Evolutionary conservation across 2,888 invertebrate species (phyloP).

Genomic region (Mycogona germanica): DNA sequence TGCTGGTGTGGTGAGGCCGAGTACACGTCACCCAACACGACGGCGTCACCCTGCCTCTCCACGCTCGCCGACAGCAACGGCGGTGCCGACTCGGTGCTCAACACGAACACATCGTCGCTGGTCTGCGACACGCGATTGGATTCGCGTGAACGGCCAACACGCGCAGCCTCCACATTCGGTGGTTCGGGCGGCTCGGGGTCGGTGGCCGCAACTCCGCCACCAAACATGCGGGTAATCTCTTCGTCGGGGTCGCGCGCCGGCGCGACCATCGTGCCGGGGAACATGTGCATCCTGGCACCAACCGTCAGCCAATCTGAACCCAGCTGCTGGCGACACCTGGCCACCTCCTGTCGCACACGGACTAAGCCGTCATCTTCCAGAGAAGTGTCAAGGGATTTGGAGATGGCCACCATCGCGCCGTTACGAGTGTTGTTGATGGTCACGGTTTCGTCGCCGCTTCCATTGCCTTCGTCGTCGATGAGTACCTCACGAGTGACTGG

Average conservation of each 20-base stretch:
- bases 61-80: neutral
- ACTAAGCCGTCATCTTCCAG: neutral
- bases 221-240: no score
- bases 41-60: neutral
- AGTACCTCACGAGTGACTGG: constrained; percentile 2
- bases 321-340: constrained; percentile 43
- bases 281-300: neutral
- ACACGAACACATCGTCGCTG: constrained; percentile 13
- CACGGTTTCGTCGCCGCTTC: neutral
- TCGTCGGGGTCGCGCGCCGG: neutral
- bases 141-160: neutral
- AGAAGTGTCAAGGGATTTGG: no score
- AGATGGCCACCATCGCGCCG: no score
- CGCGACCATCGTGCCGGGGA: no score
- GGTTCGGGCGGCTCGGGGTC: neutral
- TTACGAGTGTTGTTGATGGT: no score
- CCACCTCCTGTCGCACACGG: constrained; percentile 41
- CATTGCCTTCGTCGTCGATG: constrained; percentile 1
- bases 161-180: neutral
- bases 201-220: neutral
- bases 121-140: constrained; percentile 2
- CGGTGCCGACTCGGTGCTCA: constrained; percentile 7
- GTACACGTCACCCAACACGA: neutral
- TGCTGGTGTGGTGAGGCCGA: no score
- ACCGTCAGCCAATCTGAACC: constrained; percentile 46